Evolutionary conservation across 2,888 invertebrate genomes (phyloP), one percentile per base, ranked within the genome.

Genomic region (Tuberolachnus salignus): DNA sequence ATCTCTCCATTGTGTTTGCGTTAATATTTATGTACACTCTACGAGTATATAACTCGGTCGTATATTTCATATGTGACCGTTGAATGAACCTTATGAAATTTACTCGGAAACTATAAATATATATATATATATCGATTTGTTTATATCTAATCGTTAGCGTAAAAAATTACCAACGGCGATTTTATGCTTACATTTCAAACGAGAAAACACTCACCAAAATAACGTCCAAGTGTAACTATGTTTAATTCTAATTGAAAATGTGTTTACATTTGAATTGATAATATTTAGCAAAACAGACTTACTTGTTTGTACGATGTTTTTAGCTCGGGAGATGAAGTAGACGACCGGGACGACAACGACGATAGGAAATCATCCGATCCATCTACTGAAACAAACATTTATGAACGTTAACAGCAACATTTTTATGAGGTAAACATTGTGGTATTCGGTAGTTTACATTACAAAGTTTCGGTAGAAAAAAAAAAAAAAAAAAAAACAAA

Each of bases 291-390:
- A 64, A 23, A 26, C 9, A 67, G 19, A n/a, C 42, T 63, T 21
- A 80, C 80, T 63, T 72, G 72, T 74, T 81, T 81, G 73, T 70
- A 73, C 8, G 80, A 73, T 42, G 81, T 70, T 64, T 80, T 82
- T 26, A 82, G 46, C 59, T 82, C 82, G n/a, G 74, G 80, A 0
- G 82, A 82, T 0, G 82, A 82, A 53, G 81, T 81, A 44, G 82
- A 75, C n/a, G 82, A 81, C 51, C 81, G 69, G 4, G 81, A 81
- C 16, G 81, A 63, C 69, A 75, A 14, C 57, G 75, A 67, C 16
- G 75, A 57, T 19, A 66, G 57, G 49, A 75, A 75, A 16, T 75
- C 75, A 19, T 75, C 75, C 3, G 75, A 75, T 34, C 75, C 67
- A 26, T 75, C 75, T 75, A 19, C n/a, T 11, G 59, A 71, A 55